Conservation (phyloP, 35 echinoderm and acorn worm genomes). For the Heliocidaris erythrogramma region DNA sequence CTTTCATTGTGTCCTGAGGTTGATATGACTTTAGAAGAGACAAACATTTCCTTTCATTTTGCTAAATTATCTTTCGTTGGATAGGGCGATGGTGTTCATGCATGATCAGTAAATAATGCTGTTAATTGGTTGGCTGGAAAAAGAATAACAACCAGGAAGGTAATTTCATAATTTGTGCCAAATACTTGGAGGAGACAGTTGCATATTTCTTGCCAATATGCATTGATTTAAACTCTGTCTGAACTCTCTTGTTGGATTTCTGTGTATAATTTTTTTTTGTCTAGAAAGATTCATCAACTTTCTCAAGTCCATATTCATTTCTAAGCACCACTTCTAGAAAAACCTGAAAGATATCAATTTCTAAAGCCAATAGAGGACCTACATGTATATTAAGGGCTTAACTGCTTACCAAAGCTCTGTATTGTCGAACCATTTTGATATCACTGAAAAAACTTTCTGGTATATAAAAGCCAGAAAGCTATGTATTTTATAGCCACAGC, state of each 20-base stretch:
- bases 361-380: too few species aligned
- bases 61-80: background rate
- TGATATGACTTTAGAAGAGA: background rate
- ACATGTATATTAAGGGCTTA: too few species aligned
- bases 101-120: too few species aligned
- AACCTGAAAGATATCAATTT: too few species aligned
- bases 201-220: background rate
- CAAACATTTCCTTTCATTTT: background rate
- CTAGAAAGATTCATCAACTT: background rate
- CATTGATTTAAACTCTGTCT: background rate
- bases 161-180: background rate
- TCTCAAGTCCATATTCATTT: background rate
- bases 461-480: too few species aligned
- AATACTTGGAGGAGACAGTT: background rate
- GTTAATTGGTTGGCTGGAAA: too few species aligned
- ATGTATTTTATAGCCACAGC: too few species aligned
- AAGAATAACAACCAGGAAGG: too few species aligned
- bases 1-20: background rate
- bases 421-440: too few species aligned
- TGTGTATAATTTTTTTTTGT: background rate
- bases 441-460: too few species aligned
- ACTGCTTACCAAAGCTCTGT: too few species aligned
- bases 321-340: too few species aligned
- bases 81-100: background rate
- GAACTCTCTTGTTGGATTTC: background rate